Base-by-base conservation (phyloP, 2,113 vertebrate species). In the Psittacus erithacus region DNA sequence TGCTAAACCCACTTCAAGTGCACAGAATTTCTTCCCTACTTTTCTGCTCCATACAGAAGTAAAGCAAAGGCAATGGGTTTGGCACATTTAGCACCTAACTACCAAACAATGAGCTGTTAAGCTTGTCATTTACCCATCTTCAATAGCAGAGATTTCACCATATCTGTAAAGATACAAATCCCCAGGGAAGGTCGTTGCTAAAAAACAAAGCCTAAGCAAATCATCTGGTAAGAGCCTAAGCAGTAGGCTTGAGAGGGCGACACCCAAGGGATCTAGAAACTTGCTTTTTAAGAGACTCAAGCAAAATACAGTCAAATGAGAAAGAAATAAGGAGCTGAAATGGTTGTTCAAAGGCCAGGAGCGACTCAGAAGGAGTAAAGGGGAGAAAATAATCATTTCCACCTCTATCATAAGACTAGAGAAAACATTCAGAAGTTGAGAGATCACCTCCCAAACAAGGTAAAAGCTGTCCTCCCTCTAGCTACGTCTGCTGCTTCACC, bases 231-330 rank as follows among this genome's bases (percentile, higher is more conserved):
- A 39, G 16, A 43, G 6, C 3, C 19, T 60, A 49, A 80, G 31
- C 10, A 10, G 15, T 1, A 33, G 27, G 4, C 4, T 15, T 6
- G 0, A 10, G 9, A 9, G 22, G 2, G 1, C 1, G 12, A 19
- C 3, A 7, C 28, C 20, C 5, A 1, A 55, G 18, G 9, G 3
- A 17, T 38, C 14, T 14, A 49, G 20, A 46, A 91, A 82, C 1
- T 2, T 17, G 8, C 0, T 41, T 76, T 57, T 60, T 11, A 13
- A 12, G 35, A 49, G 13, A 47, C 29, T 25, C 7, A n/a, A 23
- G 5, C 8, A 49, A 29, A 55, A 82, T 7, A 20, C 13, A 57
- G 17, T 13, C 8, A 46, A 59, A 12, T 43, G 53, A 86, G 13
- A 75, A 77, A 24, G 12, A 60, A 53, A 63, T 0, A 6, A 47